phyloP scores from a whole-genome alignment of 2,888 invertebrate genomes.

The Synergus itoensis region DNA sequence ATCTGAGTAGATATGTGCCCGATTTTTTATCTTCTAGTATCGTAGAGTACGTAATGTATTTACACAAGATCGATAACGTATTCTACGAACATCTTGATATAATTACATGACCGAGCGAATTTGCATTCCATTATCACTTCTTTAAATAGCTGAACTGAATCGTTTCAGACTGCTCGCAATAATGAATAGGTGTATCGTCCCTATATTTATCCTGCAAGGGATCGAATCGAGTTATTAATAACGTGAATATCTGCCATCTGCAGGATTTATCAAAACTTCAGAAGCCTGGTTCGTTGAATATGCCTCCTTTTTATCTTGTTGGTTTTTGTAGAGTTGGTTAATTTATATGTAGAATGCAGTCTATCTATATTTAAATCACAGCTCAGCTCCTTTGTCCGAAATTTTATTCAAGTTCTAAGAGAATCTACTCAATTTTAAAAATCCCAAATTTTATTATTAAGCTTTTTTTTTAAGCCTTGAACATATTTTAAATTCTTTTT shows the following conservation, averaged over 20 bases:
- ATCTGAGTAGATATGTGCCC: not conserved
- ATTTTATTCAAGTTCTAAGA: not conserved
- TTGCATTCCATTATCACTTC: constrained; percentile 33
- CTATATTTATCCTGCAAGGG: not conserved
- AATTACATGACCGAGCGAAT: constrained; percentile 32
- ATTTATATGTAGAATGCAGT: not conserved
- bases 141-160: constrained; percentile 29
- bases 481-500: no score
- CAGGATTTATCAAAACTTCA: not conserved
- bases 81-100: constrained; percentile 17
- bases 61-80: constrained; percentile 4
- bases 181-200: not conserved
- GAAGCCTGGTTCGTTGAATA: not conserved
- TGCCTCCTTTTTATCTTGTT: not conserved
- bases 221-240: not conserved
- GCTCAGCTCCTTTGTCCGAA: not conserved
- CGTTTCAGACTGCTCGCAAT: not conserved
- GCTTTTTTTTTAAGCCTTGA: no score
- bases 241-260: not conserved
- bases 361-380: not conserved
- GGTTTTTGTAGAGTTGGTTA: not conserved
- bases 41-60: not conserved
- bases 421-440: not conserved
- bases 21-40: not conserved
- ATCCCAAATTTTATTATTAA: not conserved